A percentile compares a stretch with the other conserved stretches of the same genome.
Conservation (phyloP, 2,797 vertebrate genomes). For the Xiphorhynchus erythropygius region DNA sequence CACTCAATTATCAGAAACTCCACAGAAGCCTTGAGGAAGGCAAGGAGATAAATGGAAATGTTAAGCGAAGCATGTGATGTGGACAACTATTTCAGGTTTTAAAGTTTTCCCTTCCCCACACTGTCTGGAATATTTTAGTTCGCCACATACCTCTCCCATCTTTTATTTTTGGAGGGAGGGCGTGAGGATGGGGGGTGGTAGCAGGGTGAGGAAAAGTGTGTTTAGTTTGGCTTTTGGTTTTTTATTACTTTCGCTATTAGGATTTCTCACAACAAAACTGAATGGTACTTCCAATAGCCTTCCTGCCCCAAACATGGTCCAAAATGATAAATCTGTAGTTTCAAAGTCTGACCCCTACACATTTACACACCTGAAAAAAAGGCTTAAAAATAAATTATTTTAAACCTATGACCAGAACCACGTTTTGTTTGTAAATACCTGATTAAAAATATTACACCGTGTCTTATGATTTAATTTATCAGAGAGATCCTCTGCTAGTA, state of each 20-base stretch:
- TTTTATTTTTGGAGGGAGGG: rapidly evolving
- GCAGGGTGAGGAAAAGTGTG: rapidly evolving
- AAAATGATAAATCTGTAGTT: background rate
- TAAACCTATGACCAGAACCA: background rate
- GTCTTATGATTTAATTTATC: background rate
- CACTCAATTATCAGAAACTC: background rate
- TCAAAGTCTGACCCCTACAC: background rate
- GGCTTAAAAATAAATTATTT: background rate
- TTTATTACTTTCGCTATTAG: background rate
- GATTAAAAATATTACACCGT: background rate
- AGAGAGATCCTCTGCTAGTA: background rate
- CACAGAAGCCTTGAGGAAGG: background rate
- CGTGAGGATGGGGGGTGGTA: too few species aligned
- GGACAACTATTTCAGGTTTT: background rate
- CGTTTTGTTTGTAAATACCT: background rate
- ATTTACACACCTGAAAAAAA: background rate
- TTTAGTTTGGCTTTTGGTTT: rapidly evolving
- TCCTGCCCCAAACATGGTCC: background rate
- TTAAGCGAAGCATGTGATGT: background rate
- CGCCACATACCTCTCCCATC: rapidly evolving
- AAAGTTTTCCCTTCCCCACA: background rate
- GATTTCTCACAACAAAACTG: background rate
- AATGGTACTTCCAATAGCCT: background rate
- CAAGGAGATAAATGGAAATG: background rate
- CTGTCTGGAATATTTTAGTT: background rate